Percentiles rank a stretch among this genome's conserved stretches.
phyloP scores from a whole-genome alignment of 2,113 vertebrate species.

The Takifugu flavidus region DNA sequence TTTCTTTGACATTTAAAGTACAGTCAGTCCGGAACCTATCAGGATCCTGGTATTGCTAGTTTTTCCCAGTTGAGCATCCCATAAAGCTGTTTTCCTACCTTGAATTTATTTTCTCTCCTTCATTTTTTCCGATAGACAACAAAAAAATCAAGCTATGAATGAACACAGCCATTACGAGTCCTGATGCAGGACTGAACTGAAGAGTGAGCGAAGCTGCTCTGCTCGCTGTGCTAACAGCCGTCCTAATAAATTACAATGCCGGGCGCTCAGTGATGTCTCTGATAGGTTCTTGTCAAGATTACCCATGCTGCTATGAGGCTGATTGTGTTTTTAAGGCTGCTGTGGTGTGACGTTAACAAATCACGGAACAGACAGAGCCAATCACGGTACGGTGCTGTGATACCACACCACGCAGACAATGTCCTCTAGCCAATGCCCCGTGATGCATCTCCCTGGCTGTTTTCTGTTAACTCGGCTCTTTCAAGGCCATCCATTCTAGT shows the following conservation, averaged over 20 bases:
- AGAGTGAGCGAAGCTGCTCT: neutral
- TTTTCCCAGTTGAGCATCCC: too few species aligned
- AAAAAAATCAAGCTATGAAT: neutral
- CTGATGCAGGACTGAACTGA: neutral
- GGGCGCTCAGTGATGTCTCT: conserved; percentile 28
- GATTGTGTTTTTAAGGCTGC: conserved; percentile 18
- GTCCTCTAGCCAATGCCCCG: conserved; percentile 51
- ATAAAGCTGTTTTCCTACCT: too few species aligned
- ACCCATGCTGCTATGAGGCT: conserved; percentile 34
- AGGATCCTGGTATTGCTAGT: neutral
- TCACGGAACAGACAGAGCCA: conserved; percentile 60
- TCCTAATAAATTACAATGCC: conserved; percentile 45
- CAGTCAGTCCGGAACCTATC: neutral
- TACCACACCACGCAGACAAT: conserved; percentile 36
- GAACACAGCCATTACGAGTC: neutral
- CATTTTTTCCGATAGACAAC: too few species aligned
- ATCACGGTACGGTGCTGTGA: conserved; percentile 56
- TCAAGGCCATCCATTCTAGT: conserved; percentile 67
- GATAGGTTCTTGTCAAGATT: conserved; percentile 49
- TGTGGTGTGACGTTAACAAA: conserved; percentile 60
- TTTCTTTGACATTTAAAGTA: neutral
- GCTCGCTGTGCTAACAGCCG: conserved; percentile 8
- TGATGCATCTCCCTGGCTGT: conserved; percentile 68
- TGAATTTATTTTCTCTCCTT: too few species aligned
- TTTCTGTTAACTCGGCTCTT: conserved; percentile 74